These are phyloP conservation scores for Hemiprocne comata DNA, from an alignment of 2,113 vertebrate species.

Conservation along the genomic window DNA sequence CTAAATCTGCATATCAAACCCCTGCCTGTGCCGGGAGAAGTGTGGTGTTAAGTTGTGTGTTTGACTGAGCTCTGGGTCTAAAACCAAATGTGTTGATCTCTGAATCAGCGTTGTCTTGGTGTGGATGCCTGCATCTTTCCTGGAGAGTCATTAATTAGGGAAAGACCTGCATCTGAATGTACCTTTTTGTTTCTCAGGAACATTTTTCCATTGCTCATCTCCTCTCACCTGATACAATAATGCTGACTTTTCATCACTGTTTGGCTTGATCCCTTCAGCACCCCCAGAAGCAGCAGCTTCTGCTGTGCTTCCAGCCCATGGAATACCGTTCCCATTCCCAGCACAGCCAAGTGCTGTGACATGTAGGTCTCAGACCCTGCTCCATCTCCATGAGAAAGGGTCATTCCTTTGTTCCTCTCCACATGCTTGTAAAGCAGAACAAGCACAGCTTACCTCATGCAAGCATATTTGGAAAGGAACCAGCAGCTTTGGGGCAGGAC, in stretches of 20 bases:
- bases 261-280: background rate
- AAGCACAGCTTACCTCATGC: background rate
- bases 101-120: background rate
- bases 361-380: background rate
- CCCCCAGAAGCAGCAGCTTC: background rate
- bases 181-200: background rate
- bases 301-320: background rate
- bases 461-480: background rate
- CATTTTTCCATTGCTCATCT: background rate
- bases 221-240: background rate
- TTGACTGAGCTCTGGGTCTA: background rate
- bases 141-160: background rate
- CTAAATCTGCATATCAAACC: background rate
- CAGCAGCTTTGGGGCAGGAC: background rate
- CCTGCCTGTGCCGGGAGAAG: background rate
- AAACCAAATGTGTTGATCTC: background rate
- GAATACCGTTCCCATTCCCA: background rate
- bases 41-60: rapidly evolving
- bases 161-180: background rate
- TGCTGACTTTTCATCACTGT: background rate
- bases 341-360: rapidly evolving
- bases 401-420: background rate
- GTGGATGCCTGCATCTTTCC: background rate
- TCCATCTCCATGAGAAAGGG: background rate
- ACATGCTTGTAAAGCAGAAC: background rate